Evolutionary conservation across 1,140 invertebrate species (phyloP), one percentile per base, ranked within the genome.

Genomic region (Trichonephila clavata): DNA sequence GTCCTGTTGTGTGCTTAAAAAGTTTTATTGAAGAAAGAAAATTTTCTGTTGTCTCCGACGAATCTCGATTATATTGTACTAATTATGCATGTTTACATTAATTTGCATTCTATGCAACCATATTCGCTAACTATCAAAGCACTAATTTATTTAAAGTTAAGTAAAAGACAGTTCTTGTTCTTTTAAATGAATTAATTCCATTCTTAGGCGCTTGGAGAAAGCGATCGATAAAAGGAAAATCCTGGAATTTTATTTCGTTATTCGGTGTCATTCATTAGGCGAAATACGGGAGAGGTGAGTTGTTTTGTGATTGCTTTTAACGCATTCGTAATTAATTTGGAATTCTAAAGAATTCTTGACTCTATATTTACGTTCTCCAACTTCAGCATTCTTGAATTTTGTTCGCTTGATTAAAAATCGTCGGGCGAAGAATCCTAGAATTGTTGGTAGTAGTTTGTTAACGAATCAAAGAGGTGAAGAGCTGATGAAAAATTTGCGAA

Each of bases 171-270:
- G 71, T 27, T 77, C 71, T 77, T 77, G 71, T 77, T 77, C 14
- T 39, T 77, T 77, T 77, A 39, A 2, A 50, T 27, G 71, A 77
- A 77, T 77, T 39, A 77, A 77, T 77, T 77, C 16, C 27, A 39
- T 16, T 27, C 32, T 77, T 16, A 5, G 27, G 27, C 20, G 21
- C 43, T 50, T 59, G 83, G 21, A 59, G 50, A 59, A 27, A 59
- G 50, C 57, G n/a, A 84, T 84, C 83, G 83, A 84, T 84, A 84
- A 20, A n/a, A 27, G 21, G 57, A 60, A 84, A 59, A 84, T 84
- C 83, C 83, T 84, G 50, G 83, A 84, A 84, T 84, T 84, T 84
- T 84, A 84, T 84, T 84, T 84, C 83, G 83, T 84, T 84, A 84
- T 84, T 84, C 83, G 83, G 83, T 84, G 83, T 84, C 83, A 84